phyloP scores from a whole-genome alignment of 2,113 vertebrate genomes.

The Trichechus manatus region DNA sequence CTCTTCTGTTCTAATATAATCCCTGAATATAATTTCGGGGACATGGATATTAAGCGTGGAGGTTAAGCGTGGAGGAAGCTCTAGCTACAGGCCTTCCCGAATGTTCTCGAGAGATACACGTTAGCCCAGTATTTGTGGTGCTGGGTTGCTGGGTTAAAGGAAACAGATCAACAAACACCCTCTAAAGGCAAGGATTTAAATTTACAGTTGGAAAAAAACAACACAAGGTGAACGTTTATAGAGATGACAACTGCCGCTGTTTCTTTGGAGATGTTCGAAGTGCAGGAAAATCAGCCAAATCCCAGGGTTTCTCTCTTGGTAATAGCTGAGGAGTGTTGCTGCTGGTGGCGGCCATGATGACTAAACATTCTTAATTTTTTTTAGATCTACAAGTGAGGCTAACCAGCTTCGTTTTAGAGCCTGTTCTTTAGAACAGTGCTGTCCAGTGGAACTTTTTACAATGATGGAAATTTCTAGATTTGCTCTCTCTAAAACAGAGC shows the following conservation, averaged over 20 bases:
- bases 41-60: no score
- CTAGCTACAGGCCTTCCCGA: no score
- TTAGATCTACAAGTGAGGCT: not conserved
- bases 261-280: not conserved
- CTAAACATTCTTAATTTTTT: not conserved
- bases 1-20: not conserved
- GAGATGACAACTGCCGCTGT: not conserved
- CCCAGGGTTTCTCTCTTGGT: not conserved
- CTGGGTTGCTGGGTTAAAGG: not conserved
- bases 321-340: not conserved
- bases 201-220: not conserved
- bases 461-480: not conserved
- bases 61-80: not conserved
- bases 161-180: not conserved
- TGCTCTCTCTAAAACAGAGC: accelerated
- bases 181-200: not conserved
- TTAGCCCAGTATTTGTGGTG: not conserved
- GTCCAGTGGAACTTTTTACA: accelerated
- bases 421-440: not conserved
- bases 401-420: not conserved
- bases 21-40: not conserved
- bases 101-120: not conserved
- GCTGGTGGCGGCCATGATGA: not conserved
- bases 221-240: not conserved
- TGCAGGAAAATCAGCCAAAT: not conserved